A percentile compares a stretch with the other conserved stretches of the same genome.
These are phyloP conservation scores for Grammomys surdaster DNA, from an alignment of 2,113 vertebrate genomes.

Conservation along the genomic window DNA sequence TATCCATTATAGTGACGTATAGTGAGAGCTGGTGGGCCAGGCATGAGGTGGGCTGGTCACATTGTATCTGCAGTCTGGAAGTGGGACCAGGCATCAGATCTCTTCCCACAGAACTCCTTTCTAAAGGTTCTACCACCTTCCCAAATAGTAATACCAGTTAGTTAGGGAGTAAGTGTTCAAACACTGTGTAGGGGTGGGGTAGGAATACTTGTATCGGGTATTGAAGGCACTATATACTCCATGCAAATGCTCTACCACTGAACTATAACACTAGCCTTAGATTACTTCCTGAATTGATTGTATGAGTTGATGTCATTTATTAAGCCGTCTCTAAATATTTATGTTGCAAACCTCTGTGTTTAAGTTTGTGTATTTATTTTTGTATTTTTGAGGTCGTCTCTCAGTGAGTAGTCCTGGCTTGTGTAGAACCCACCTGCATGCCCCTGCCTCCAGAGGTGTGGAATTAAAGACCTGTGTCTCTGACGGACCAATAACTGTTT, in stretches of 20 bases:
- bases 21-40: neutral
- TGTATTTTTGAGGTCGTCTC: neutral
- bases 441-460: neutral
- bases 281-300: constrained; percentile 54
- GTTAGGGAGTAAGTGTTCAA: neutral
- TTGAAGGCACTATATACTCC: neutral
- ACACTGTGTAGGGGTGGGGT: neutral
- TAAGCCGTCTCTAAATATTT: constrained; percentile 33
- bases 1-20: neutral
- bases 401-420: neutral
- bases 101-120: neutral
- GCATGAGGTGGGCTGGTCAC: neutral
- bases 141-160: neutral
- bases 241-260: neutral
- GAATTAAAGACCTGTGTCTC: neutral
- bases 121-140: neutral
- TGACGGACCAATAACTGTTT: neutral
- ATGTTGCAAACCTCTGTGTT: neutral
- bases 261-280: neutral
- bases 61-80: neutral
- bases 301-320: constrained; percentile 33
- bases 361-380: neutral
- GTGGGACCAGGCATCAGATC: neutral
- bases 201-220: neutral
- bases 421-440: neutral